Evolutionary conservation across 2,113 vertebrate genomes (phyloP), one percentile per base, ranked within the genome.

Genomic region (Redunca redunca): DNA sequence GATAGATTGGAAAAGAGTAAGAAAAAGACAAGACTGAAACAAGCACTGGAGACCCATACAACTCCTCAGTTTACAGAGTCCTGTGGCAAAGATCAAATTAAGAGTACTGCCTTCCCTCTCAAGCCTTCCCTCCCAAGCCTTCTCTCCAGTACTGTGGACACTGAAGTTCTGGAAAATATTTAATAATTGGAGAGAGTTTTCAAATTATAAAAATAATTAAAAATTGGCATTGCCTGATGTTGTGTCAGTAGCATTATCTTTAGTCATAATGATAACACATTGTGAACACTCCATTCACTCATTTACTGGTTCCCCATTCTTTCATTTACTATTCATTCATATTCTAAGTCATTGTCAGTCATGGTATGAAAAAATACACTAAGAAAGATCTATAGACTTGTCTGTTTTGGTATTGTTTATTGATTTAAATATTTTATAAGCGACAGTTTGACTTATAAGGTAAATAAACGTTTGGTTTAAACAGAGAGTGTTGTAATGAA

Each of bases 341-440:
- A 62, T 11, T 40, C 19, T 87, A 64, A 78, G 17, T 64, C n/a
- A 58, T 19, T 57, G 33, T 77, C 30, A 92, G n/a, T 84, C 14
- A 58, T 1, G 46, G 0, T 90, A 19, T 82, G 84, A 97, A 95
- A 52, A 96, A 55, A 88, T 12, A 33, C 4, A 43, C 80, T 92
- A 86, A 93, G 48, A 98, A 97, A 36, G 97, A 30, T 28, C 88
- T 40, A 90, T 5, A 97, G 80, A 97, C 46, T 88, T 33, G 17
- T 94, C 23, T 43, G 83, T 90, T 98, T 98, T 95, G 88, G 48
- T 98, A 98, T 98, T 91, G 98, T 99, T 99, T 99, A 99, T 99
- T 99, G 98, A 98, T 98, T 98, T 98, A 99, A 99, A 98, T 98
- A 98, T 98, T 98, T 92, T 96, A 93, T 96, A 99, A 98, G 98